These are phyloP conservation scores for Melanotaenia parkinsoni DNA, from an alignment of 2,797 vertebrate genomes.

Conservation along the genomic window DNA sequence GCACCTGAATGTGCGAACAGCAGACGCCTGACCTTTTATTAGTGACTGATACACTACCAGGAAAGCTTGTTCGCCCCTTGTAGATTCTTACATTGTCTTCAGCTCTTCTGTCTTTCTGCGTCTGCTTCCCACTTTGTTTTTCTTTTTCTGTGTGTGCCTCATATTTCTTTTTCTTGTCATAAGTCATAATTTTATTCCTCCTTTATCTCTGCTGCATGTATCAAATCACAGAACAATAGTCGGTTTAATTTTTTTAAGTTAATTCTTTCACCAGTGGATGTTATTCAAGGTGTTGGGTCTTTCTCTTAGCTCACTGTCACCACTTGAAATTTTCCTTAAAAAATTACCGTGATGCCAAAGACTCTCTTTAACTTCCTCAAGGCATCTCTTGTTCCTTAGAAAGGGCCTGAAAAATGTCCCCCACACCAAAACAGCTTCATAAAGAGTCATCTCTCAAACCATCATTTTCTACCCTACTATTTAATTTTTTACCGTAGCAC, in stretches of 20 bases:
- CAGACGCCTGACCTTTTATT: constrained; percentile 81
- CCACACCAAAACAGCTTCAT: constrained; percentile 23
- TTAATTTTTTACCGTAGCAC: constrained; percentile 14
- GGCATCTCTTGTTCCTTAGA: constrained; percentile 26
- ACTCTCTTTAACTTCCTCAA: constrained; percentile 46
- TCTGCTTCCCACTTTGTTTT: constrained; percentile 29
- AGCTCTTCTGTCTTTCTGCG: constrained; percentile 40
- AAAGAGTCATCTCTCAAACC: constrained; percentile 34
- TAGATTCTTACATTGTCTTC: constrained; percentile 49
- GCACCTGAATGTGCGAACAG: constrained; percentile 86
- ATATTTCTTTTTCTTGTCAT: constrained; percentile 8
- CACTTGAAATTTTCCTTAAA: constrained; percentile 31
- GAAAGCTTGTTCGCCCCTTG: constrained; percentile 56
- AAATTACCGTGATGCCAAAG: constrained; percentile 46
- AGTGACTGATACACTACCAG: constrained; percentile 70
- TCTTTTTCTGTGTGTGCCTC: constrained; percentile 23
- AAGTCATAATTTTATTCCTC: constrained; percentile 36
- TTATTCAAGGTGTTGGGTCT: constrained; percentile 48
- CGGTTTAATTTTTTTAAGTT: constrained; percentile 36
- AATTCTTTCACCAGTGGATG: constrained; percentile 24
- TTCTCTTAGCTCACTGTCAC: constrained; percentile 47
- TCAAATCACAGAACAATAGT: constrained; percentile 22
- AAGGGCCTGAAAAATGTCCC: constrained; percentile 40
- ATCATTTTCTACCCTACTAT: constrained; percentile 29
- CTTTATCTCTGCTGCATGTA: constrained; percentile 33